Base-by-base conservation (phyloP, 1,140 invertebrate genomes). In the Daktulosphaira vitifoliae region DNA sequence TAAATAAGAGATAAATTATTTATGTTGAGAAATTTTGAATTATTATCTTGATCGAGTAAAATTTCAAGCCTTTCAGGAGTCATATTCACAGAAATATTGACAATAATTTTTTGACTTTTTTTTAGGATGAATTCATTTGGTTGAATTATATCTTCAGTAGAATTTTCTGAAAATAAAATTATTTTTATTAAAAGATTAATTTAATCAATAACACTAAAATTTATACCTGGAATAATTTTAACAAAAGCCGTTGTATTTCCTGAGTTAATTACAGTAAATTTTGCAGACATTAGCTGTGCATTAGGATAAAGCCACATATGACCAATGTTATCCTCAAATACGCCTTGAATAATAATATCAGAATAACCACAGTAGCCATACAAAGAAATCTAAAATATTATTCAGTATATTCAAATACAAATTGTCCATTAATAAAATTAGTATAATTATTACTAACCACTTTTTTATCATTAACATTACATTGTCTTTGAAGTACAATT, bases 181-280 rank as follows among this genome's bases (percentile, higher is more conserved):
- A n/a, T n/a, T n/a, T n/a, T n/a, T n/a, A n/a, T n/a, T n/a, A n/a
- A n/a, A n/a, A n/a, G n/a, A n/a, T n/a, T n/a, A n/a, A n/a, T n/a
- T n/a, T n/a, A n/a, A n/a, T n/a, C n/a, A n/a, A n/a, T n/a, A n/a
- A 44, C 42, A 59, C 25, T 59, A 13, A 39, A 22, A 62, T 33
- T 62, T 3, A 2, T 2, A 62, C 56, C 56, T 33, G 25, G 56
- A 29, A 9, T 1, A 48, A 62, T 22, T 48, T 62, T 62, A 2
- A 62, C 42, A 62, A 62, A 62, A 20, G 56, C 56, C 44, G 56
- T 46, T 29, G 56, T 62, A 62, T 62, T 62, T 62, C 56, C 56
- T 3, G 56, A 48, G 11, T 62, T 62, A 18, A 25, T 48, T 33
- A 62, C 4, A 29, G 42, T 46, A 22, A 62, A 62, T 62, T 62